These are phyloP conservation scores for Choreutis nemorana DNA, from an alignment of 2,888 invertebrate genomes.

Conservation along the genomic window DNA sequence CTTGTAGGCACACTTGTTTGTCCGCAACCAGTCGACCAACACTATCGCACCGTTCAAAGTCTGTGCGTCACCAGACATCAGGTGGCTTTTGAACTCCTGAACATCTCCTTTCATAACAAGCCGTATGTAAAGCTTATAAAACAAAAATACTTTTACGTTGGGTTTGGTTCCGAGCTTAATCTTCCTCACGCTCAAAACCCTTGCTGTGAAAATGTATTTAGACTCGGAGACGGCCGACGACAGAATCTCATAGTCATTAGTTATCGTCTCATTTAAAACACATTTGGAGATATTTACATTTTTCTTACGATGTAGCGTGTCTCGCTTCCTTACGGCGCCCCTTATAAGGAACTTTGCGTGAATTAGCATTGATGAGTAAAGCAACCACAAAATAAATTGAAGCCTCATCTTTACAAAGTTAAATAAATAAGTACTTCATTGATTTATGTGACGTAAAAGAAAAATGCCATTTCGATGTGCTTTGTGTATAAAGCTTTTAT, in stretches of 20 bases:
- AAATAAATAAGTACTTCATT: no score
- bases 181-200: constrained; percentile 56
- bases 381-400: constrained; percentile 42
- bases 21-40: constrained; percentile 52
- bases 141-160: constrained; percentile 48
- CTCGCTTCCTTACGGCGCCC: constrained; percentile 45
- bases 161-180: constrained; percentile 47
- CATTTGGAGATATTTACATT: constrained; percentile 55
- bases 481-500: constrained; percentile 30
- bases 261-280: constrained; percentile 62
- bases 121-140: constrained; percentile 52
- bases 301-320: constrained; percentile 48
- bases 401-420: constrained; percentile 44
- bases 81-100: constrained; percentile 43
- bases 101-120: constrained; percentile 53
- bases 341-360: constrained; percentile 41
- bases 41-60: constrained; percentile 56
- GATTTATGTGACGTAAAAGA: no score
- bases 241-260: constrained; percentile 64
- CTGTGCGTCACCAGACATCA: constrained; percentile 43
- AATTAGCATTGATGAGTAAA: constrained; percentile 38
- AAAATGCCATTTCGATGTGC: constrained; percentile 35
- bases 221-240: constrained; percentile 62
- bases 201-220: constrained; percentile 60
- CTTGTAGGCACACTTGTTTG: constrained; percentile 55